Conservation (phyloP, 2,888 invertebrate genomes). For the Ceraclea dissimilis region DNA sequence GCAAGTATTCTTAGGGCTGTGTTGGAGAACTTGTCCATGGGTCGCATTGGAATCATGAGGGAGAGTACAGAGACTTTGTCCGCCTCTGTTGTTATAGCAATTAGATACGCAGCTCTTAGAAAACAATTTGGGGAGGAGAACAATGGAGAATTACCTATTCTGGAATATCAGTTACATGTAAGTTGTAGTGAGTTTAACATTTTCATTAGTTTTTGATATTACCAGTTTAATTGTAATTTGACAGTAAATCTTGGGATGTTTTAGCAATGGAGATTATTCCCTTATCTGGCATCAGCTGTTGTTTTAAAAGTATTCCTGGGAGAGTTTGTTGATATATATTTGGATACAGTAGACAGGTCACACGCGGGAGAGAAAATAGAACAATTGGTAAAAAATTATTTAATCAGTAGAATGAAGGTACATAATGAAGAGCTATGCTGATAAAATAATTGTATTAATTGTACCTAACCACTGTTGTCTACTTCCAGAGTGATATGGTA, state of each 20-base stretch:
- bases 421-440: no score
- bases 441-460: no score
- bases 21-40: constrained; percentile 79
- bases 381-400: constrained; percentile 37
- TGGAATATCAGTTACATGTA: constrained; percentile 80
- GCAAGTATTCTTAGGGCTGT: constrained; percentile 78
- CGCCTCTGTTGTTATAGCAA: constrained; percentile 66
- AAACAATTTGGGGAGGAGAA: constrained; percentile 60
- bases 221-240: no score
- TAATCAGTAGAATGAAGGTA: no score
- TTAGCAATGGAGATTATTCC: constrained; percentile 77
- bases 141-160: constrained; percentile 62
- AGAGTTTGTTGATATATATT: constrained; percentile 56
- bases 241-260: constrained; percentile 27
- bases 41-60: constrained; percentile 65
- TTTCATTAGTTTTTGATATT: not conserved
- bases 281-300: constrained; percentile 63
- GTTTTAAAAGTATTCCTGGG: constrained; percentile 59
- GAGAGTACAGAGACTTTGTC: constrained; percentile 60
- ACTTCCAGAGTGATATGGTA: constrained; percentile 53
- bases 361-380: constrained; percentile 45
- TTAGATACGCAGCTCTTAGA: constrained; percentile 72
- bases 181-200: constrained; percentile 24
- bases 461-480: not conserved
- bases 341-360: constrained; percentile 61